phyloP scores from a whole-genome alignment of 2,113 vertebrate species.

The Falco punctatus region DNA sequence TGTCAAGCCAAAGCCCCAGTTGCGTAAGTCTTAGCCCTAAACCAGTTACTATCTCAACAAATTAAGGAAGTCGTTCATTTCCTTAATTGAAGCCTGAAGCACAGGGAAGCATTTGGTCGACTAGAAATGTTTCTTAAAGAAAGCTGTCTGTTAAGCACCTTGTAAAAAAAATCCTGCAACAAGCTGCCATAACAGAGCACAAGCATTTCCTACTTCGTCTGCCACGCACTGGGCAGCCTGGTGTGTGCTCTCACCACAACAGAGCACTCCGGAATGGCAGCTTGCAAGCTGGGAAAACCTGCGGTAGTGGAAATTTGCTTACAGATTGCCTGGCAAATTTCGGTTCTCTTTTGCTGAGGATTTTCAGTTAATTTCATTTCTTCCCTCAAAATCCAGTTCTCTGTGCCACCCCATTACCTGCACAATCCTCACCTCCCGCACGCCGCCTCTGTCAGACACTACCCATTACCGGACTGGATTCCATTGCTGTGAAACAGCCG shows the following conservation, averaged over 20 bases:
- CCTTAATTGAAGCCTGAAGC: background rate
- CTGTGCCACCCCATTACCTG: background rate
- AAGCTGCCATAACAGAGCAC: background rate
- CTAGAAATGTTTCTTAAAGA: background rate
- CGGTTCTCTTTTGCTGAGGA: background rate
- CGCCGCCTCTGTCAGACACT: background rate
- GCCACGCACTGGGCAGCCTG: rapidly evolving
- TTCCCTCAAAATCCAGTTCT: background rate
- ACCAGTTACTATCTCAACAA: background rate
- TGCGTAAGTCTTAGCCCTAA: background rate
- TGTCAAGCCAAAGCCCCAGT: background rate
- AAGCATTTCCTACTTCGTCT: background rate
- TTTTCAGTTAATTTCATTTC: background rate
- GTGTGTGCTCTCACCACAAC: too few relatives aligned
- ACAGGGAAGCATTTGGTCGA: background rate
- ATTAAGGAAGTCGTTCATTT: background rate
- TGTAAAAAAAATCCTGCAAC: background rate
- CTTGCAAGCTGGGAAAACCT: background rate
- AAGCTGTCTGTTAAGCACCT: background rate
- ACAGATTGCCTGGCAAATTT: background rate
- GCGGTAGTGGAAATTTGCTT: background rate
- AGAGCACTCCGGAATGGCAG: background rate
- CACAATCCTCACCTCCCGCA: background rate
- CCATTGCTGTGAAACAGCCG: background rate
- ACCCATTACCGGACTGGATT: rapidly evolving